A percentile compares a stretch with the other conserved stretches of the same genome.
phyloP scores from a whole-genome alignment of 2,888 invertebrate genomes.

The Eristalinus aeneus region DNA sequence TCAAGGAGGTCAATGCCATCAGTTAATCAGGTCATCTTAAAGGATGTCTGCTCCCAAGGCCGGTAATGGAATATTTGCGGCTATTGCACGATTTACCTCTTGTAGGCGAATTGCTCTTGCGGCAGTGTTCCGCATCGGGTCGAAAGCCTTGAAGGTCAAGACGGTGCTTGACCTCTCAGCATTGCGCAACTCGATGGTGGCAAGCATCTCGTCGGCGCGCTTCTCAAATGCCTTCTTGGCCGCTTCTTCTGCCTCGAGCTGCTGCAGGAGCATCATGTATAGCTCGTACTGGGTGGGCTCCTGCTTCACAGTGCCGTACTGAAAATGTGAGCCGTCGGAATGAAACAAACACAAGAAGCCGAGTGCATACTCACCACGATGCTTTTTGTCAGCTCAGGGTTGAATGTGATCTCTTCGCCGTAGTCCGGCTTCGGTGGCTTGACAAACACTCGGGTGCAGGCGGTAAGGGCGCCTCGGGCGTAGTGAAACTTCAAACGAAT shows the following conservation, averaged over 20 bases:
- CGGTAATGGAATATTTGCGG: not conserved
- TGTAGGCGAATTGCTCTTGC: constrained; percentile 81
- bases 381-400: constrained; percentile 84
- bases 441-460: constrained; percentile 83
- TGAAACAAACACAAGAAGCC: not conserved
- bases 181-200: constrained; percentile 81
- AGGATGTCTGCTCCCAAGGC: constrained; percentile 3
- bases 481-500: constrained; percentile 80
- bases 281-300: constrained; percentile 84
- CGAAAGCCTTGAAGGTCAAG: constrained; percentile 82
- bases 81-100: constrained; percentile 77
- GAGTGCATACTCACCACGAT: constrained; percentile 82
- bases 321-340: constrained; percentile 46
- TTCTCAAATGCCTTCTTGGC: constrained; percentile 83
- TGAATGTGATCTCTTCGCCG: constrained; percentile 85
- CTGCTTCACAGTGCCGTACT: constrained; percentile 85
- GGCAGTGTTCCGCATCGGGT: constrained; percentile 82
- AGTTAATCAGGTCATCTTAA: constrained; percentile 63
- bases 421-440: constrained; percentile 88
- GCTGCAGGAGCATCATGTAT: constrained; percentile 84
- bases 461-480: constrained; percentile 77
- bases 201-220: constrained; percentile 77
- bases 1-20: constrained; percentile 59
- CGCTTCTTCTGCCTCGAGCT: constrained; percentile 84
- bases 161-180: constrained; percentile 81